These are phyloP conservation scores for Nothoprocta perdicaria DNA, from an alignment of 2,113 vertebrate genomes.

Conservation along the genomic window DNA sequence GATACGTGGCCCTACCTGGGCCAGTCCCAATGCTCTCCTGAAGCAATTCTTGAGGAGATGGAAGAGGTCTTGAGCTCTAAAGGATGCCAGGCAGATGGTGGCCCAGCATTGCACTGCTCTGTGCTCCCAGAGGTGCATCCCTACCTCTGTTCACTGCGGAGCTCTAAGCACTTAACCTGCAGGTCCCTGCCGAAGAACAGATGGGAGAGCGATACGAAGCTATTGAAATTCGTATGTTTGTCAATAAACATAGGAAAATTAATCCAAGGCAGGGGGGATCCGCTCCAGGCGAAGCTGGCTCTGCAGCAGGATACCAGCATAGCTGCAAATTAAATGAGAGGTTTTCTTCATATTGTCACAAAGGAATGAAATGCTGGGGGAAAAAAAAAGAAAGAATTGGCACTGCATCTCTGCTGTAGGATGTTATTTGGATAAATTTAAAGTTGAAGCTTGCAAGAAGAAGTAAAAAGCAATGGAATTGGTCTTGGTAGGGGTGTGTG, in stretches of 20 bases:
- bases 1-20: rapidly evolving
- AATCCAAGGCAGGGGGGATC: neutral
- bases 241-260: neutral
- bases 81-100: rapidly evolving
- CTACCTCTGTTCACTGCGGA: neutral
- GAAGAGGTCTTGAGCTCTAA: neutral
- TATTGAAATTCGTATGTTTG: neutral
- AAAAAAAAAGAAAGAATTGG: neutral
- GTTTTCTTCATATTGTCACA: neutral
- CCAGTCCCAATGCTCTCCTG: neutral
- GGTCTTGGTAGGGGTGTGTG: neutral
- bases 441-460: neutral
- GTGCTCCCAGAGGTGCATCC: neutral
- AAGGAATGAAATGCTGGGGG: neutral
- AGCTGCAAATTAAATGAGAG: neutral
- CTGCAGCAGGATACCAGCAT: neutral
- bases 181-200: neutral
- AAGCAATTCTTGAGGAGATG: neutral
- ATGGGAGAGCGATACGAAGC: neutral
- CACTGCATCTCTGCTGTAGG: neutral
- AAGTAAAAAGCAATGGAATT: neutral
- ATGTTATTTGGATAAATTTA: neutral
- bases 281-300: neutral
- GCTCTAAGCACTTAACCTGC: rapidly evolving
- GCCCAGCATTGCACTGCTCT: neutral